Percentiles rank a stretch among this genome's conserved stretches.
These are phyloP conservation scores for Leptosomus discolor DNA, from an alignment of 2,113 vertebrate species.

Conservation along the genomic window DNA sequence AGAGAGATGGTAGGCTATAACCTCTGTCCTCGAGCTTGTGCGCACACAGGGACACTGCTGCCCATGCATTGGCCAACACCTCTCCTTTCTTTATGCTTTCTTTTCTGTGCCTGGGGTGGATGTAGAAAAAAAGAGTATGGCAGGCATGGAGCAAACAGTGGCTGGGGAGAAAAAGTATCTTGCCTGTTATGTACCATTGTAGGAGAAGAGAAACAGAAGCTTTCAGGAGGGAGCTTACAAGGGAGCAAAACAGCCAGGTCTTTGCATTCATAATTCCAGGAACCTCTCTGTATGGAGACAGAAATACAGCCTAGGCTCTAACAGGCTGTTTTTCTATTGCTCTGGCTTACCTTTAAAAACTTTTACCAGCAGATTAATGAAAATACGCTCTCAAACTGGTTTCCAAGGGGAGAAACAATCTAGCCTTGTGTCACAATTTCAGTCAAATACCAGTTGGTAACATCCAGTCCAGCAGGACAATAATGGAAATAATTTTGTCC, in stretches of 20 bases:
- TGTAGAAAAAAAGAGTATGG: not conserved
- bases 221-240: not conserved
- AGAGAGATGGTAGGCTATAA: fast-evolving
- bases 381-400: not conserved
- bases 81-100: not conserved
- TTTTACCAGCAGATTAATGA: not conserved
- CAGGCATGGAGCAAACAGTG: not conserved
- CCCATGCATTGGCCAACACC: no score
- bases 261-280: not conserved
- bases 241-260: not conserved
- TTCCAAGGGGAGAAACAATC: not conserved
- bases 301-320: not conserved
- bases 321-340: not conserved
- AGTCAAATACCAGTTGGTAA: not conserved
- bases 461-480: not conserved
- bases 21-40: not conserved
- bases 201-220: not conserved
- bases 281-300: not conserved
- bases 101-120: not conserved
- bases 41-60: fast-evolving
- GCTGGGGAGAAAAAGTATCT: not conserved
- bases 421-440: not conserved
- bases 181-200: fast-evolving
- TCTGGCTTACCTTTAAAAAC: not conserved
- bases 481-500: not conserved